These are phyloP conservation scores for Rhagoletis zephyria DNA, from an alignment of 1,140 invertebrate genomes.

Conservation along the genomic window DNA sequence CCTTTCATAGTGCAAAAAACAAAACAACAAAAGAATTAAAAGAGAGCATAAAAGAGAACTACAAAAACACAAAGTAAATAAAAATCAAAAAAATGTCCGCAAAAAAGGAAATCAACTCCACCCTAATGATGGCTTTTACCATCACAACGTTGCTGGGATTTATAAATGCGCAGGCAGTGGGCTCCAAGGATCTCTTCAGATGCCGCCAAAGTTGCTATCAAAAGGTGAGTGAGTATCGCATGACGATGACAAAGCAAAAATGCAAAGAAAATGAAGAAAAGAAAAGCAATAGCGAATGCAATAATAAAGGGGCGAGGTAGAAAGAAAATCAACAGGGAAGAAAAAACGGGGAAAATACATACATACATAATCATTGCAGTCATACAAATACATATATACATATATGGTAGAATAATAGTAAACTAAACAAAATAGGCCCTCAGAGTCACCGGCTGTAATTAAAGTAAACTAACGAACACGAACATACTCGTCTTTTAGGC, in stretches of 20 bases:
- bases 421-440: too few species aligned
- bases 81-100: conserved; percentile 3
- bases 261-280: neutral
- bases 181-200: conserved; percentile 58
- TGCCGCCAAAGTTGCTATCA: conserved; percentile 60
- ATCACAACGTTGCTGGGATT: conserved; percentile 58
- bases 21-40: neutral
- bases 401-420: too few species aligned
- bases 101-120: conserved; percentile 36
- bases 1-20: neutral
- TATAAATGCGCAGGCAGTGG: conserved; percentile 55
- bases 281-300: neutral
- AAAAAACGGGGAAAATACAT: neutral
- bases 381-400: too few species aligned
- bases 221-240: conserved; percentile 57
- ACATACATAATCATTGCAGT: too few species aligned
- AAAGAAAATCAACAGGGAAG: neutral
- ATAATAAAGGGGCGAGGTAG: neutral
- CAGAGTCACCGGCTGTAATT: too few species aligned
- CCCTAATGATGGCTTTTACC: conserved; percentile 21
- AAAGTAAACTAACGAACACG: too few species aligned
- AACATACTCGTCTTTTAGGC: too few species aligned
- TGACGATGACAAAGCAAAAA: conserved; percentile 18
- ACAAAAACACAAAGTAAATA: neutral
- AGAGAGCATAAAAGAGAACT: conserved; percentile 2